Conservation (phyloP, 2,113 vertebrate species). For the Zosterops japonicus region DNA sequence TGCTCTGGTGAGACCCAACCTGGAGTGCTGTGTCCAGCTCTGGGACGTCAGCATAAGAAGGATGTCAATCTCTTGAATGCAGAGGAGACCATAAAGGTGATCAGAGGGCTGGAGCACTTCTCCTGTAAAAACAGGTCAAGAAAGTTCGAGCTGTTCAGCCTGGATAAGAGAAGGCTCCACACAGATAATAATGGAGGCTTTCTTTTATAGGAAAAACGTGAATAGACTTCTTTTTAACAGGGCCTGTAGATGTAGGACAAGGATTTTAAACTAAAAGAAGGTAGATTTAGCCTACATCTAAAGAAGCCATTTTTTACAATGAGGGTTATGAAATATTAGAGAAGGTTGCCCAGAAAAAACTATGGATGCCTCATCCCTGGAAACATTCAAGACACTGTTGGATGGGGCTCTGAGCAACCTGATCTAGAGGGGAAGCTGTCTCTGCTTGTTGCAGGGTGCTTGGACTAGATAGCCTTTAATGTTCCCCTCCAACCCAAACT, state of each 20-base stretch:
- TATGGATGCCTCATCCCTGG: neutral
- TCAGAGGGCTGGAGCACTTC: neutral
- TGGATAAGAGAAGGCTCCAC: fast-evolving
- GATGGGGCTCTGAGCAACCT: fast-evolving
- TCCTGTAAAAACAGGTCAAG: neutral
- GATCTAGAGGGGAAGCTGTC: neutral
- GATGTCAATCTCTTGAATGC: neutral
- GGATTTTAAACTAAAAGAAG: neutral
- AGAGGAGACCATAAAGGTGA: neutral
- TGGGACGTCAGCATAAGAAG: fast-evolving
- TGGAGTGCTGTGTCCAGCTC: neutral
- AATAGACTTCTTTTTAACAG: neutral
- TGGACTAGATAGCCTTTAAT: neutral
- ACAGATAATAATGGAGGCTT: neutral
- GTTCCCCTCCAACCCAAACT: neutral
- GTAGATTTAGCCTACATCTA: neutral
- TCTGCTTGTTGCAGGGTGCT: neutral
- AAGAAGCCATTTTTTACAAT: neutral
- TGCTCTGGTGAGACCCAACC: neutral
- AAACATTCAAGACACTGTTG: neutral
- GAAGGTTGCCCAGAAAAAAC: neutral
- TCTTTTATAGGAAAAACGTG: neutral
- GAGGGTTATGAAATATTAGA: neutral
- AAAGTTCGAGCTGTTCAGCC: neutral
- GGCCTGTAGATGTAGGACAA: neutral